Conservation (phyloP, 2,113 vertebrate species). For the Motacilla tschutschensis region DNA sequence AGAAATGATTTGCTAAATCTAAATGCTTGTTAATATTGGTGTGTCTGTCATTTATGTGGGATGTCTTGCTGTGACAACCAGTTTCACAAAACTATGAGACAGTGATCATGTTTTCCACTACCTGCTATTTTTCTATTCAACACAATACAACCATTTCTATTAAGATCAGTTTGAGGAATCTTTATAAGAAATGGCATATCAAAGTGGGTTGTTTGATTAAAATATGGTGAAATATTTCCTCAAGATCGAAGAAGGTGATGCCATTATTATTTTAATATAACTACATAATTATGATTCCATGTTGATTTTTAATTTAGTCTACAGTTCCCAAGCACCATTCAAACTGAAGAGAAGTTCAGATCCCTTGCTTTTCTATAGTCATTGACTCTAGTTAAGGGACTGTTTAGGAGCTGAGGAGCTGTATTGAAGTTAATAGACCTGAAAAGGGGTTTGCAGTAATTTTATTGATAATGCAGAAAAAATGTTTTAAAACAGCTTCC, state of each 20-base stretch:
- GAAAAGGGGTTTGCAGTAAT: background rate
- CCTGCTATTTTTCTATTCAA: background rate
- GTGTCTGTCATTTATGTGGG: background rate
- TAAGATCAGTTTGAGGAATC: background rate
- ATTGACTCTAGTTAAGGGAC: background rate
- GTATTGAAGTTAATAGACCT: background rate
- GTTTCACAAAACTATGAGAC: background rate
- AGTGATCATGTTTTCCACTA: background rate
- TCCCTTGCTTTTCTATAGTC: background rate
- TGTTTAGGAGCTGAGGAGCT: background rate
- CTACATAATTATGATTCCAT: background rate
- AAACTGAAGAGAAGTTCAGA: background rate
- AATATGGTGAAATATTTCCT: background rate
- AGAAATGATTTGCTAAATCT: background rate
- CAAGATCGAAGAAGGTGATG: background rate
- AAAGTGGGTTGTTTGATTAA: background rate
- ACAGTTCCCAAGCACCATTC: background rate
- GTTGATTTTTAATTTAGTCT: background rate
- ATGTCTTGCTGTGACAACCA: background rate
- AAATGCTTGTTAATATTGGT: background rate
- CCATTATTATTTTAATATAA: background rate
- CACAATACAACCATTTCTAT: background rate
- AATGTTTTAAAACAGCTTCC: background rate
- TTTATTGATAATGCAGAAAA: background rate
- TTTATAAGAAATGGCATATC: background rate